These are phyloP conservation scores for Ceratina calcarata DNA, from an alignment of 1,140 invertebrate genomes.

Conservation along the genomic window DNA sequence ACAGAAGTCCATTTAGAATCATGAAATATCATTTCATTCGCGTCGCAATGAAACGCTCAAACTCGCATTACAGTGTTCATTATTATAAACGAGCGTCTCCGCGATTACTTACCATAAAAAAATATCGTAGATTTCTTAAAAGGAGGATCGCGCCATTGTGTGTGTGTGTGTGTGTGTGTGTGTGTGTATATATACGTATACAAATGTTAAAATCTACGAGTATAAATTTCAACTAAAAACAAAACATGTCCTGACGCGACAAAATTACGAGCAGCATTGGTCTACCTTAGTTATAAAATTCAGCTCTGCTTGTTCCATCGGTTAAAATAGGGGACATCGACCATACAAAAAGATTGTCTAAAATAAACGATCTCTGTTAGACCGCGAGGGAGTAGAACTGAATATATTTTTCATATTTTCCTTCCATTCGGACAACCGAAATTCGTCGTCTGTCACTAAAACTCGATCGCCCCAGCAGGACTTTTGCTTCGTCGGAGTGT, in stretches of 20 bases:
- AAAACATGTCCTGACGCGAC: not conserved
- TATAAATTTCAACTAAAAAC: conserved; percentile 41
- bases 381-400: conserved; percentile 76
- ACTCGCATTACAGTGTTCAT: not conserved
- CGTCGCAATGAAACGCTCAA: not conserved
- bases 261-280: not conserved
- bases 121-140: no score
- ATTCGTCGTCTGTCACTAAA: conserved; percentile 60
- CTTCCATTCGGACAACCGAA: conserved; percentile 69
- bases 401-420: conserved; percentile 71
- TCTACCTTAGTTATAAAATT: not conserved
- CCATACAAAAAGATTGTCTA: not conserved
- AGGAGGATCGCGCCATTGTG: no score
- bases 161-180: no score
- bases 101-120: no score
- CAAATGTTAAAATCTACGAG: conserved; percentile 20
- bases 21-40: not conserved
- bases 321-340: no score
- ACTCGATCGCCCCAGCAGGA: conserved; percentile 60
- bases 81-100: not conserved
- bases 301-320: not conserved
- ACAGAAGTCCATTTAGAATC: not conserved
- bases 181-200: no score
- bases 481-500: conserved; percentile 61
- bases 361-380: conserved; percentile 32